phyloP scores from a whole-genome alignment of 1,140 invertebrate species.

The Atta texana region DNA sequence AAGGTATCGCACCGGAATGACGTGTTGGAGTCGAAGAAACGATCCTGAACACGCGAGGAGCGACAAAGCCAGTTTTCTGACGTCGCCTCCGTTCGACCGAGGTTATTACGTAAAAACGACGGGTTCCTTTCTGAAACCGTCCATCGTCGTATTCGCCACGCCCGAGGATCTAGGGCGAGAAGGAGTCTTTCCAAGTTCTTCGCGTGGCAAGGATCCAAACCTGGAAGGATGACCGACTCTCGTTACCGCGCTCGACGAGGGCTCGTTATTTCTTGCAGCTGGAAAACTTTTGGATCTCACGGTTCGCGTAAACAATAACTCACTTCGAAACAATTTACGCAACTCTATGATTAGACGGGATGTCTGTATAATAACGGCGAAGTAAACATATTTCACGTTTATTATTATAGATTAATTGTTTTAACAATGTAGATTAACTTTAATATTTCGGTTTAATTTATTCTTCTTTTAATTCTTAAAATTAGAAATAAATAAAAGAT shows the following conservation, averaged over 20 bases:
- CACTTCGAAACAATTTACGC: neutral
- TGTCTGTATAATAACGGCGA: neutral
- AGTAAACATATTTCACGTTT: neutral
- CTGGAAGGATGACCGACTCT: conserved; percentile 32
- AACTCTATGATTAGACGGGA: neutral
- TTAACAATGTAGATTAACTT: too few species aligned
- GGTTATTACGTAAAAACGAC: conserved; percentile 74
- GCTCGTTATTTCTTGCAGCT: conserved; percentile 25
- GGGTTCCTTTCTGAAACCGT: conserved; percentile 65
- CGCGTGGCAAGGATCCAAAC: conserved; percentile 46
- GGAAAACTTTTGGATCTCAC: neutral
- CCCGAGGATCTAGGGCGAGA: conserved; percentile 65
- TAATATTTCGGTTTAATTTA: too few species aligned
- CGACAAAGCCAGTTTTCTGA: conserved; percentile 57
- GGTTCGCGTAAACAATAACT: neutral
- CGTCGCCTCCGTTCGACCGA: conserved; percentile 51
- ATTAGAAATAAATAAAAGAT: too few species aligned
- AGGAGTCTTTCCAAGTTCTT: conserved; percentile 17
- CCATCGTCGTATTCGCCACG: conserved; percentile 64
- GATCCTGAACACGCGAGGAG: conserved; percentile 67
- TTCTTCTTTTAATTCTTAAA: too few species aligned
- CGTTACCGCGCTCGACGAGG: conserved; percentile 25
- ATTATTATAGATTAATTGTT: neutral
- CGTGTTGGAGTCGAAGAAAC: conserved; percentile 64
- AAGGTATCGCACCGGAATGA: conserved; percentile 63